Evolutionary conservation across 2,888 invertebrate species (phyloP).

Genomic region (Acanthosepion esculentum): DNA sequence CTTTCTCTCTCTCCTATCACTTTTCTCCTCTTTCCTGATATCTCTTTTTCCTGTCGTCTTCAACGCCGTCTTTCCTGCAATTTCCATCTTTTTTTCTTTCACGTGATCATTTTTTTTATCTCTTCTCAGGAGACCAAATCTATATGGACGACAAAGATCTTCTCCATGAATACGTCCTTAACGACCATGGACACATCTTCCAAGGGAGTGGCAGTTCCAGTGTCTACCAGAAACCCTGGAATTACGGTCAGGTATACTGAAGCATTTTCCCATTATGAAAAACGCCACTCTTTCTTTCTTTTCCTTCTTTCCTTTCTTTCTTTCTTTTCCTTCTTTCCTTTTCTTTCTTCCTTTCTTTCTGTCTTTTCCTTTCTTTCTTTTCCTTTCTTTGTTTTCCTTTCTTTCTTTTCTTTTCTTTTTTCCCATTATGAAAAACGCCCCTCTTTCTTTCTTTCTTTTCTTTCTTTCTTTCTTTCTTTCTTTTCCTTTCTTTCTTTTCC

Average conservation of each 20-base stretch:
- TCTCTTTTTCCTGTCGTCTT: neutral
- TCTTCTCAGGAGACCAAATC: constrained; percentile 80
- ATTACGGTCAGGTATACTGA: constrained; percentile 82
- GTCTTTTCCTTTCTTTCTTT: neutral
- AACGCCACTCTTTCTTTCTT: too few relatives aligned
- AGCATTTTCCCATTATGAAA: neutral
- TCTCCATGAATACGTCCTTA: constrained; percentile 84
- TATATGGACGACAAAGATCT: constrained; percentile 85
- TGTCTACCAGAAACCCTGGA: constrained; percentile 84
- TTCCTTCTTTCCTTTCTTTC: neutral
- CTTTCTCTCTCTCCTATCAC: neutral
- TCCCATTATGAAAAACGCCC: too few relatives aligned
- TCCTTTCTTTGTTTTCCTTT: neutral
- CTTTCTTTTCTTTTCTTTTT: neutral
- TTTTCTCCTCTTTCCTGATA: neutral
- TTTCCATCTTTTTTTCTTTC: too few relatives aligned
- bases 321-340: neutral
- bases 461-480: too few relatives aligned
- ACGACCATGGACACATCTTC: constrained; percentile 91
- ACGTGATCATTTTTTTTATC: neutral
- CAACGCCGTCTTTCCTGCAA: neutral
- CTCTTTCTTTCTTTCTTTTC: neutral
- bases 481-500: too few relatives aligned
- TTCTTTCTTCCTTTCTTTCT: neutral
- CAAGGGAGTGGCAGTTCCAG: constrained; percentile 86